These are phyloP conservation scores for Coecobrya sp. DNA, from an alignment of 2,888 invertebrate genomes.

Conservation along the genomic window DNA sequence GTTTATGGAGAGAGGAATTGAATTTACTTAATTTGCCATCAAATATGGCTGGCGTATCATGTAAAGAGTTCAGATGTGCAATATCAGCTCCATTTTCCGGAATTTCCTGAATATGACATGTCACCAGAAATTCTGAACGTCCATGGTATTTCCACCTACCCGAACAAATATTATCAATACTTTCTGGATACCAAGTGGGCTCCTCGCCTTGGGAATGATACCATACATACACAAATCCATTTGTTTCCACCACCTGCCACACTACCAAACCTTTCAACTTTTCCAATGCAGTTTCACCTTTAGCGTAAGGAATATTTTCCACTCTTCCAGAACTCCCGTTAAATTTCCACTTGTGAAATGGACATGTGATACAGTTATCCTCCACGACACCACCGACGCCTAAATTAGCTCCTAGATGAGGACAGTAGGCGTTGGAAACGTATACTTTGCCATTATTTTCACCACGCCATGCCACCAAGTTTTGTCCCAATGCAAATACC, in stretches of 20 bases:
- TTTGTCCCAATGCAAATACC: background rate
- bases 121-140: slow-evolving; percentile 92
- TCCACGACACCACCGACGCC: slow-evolving; percentile 92
- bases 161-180: slow-evolving; percentile 89
- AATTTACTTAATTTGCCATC: too few relatives aligned
- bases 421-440: slow-evolving; percentile 95
- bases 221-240: slow-evolving; percentile 94
- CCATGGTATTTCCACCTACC: slow-evolving; percentile 92
- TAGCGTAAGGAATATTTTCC: slow-evolving; percentile 93
- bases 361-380: slow-evolving; percentile 94
- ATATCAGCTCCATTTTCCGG: slow-evolving; percentile 97
- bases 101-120: slow-evolving; percentile 95
- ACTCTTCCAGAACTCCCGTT: slow-evolving; percentile 91
- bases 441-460: slow-evolving; percentile 90
- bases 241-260: too few relatives aligned
- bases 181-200: slow-evolving; percentile 91
- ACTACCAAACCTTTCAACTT: too few relatives aligned
- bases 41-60: too few relatives aligned
- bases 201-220: slow-evolving; percentile 92
- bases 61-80: too few relatives aligned
- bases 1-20: too few relatives aligned
- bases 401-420: slow-evolving; percentile 94
- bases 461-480: slow-evolving; percentile 87
- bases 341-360: slow-evolving; percentile 96
- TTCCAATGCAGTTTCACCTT: too few relatives aligned